Conservation (phyloP, 2,113 vertebrate species). For the Pyrgilauda ruficollis region DNA sequence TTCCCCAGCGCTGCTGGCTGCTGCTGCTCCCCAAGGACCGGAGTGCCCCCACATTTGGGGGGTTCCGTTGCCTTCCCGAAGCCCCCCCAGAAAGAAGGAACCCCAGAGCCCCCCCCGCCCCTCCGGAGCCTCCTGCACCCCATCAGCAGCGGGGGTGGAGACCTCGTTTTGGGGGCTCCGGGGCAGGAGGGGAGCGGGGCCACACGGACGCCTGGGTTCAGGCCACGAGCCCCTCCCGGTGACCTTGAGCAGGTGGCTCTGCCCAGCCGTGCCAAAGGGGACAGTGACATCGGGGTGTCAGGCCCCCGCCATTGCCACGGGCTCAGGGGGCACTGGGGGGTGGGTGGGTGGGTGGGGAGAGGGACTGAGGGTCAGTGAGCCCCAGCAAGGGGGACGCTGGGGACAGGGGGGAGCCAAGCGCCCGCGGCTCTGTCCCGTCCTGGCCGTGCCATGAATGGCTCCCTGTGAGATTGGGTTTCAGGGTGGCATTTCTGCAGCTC, state of each 20-base stretch:
- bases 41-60: neutral
- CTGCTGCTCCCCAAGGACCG: neutral
- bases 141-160: neutral
- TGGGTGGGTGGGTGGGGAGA: neutral
- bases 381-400: neutral
- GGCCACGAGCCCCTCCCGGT: neutral
- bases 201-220: neutral
- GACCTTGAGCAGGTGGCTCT: slow-evolving; percentile 34
- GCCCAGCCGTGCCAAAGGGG: neutral
- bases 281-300: neutral
- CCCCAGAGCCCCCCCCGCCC: too few species aligned
- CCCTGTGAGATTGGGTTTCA: slow-evolving; percentile 32
- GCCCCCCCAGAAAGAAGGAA: accelerated
- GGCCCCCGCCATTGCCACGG: neutral
- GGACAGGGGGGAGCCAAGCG: neutral
- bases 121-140: neutral
- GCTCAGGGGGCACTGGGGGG: neutral
- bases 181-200: neutral
- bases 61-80: neutral
- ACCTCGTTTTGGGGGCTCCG: neutral
- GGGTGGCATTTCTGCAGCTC: slow-evolving; percentile 9
- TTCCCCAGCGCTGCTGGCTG: neutral
- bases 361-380: neutral
- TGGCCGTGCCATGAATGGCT: neutral
- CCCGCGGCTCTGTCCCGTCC: neutral